Evolutionary conservation across 2,797 vertebrate genomes (phyloP).

Genomic region (Lerista edwardsae): DNA sequence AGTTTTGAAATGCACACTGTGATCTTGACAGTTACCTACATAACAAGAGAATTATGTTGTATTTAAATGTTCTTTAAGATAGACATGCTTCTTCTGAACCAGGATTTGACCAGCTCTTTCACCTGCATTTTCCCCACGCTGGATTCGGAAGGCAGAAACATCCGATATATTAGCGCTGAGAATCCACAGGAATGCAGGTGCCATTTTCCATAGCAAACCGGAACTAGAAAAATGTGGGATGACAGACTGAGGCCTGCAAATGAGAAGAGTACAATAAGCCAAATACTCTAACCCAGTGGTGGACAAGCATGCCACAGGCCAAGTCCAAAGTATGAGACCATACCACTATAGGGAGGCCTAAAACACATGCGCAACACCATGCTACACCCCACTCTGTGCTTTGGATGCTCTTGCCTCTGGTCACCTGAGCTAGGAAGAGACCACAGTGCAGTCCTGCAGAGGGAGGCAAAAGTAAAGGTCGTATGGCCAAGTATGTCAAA

Average conservation of each 20-base stretch:
- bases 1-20: conserved; percentile 60
- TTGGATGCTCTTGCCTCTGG: not conserved
- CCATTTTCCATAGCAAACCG: conserved; percentile 38
- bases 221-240: not conserved
- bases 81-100: not conserved
- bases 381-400: not conserved
- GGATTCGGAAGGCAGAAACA: conserved; percentile 58
- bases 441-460: not conserved
- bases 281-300: not conserved
- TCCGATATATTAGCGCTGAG: conserved; percentile 24
- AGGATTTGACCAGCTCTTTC: conserved; percentile 5
- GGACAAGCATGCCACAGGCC: not conserved
- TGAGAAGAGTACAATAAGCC: not conserved
- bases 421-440: not conserved
- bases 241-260: conserved; percentile 50
- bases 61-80: not conserved
- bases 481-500: too few relatives aligned
- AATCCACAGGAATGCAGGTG: conserved; percentile 38
- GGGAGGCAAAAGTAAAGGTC: not conserved
- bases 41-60: conserved; percentile 44
- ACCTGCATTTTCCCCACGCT: conserved; percentile 65
- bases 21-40: conserved; percentile 70
- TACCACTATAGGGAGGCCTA: not conserved
- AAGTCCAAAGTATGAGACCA: not conserved
- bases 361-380: not conserved